Conservation (phyloP, 2,113 vertebrate species). For the Syngnathus floridae region DNA sequence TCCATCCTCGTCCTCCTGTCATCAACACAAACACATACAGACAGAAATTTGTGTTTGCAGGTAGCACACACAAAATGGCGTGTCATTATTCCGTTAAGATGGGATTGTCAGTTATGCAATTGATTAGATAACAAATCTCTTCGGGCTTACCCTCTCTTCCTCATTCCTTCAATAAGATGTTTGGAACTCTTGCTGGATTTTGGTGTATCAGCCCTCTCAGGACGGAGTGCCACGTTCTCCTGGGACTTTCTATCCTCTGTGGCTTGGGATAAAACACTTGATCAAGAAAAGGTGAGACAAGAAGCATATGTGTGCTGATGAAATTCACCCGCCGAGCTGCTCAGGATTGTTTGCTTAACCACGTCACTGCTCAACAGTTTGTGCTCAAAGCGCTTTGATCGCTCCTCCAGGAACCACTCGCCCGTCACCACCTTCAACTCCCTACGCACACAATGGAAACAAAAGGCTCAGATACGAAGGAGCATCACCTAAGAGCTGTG, state of each 20-base stretch:
- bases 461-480: neutral
- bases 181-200: constrained; percentile 60
- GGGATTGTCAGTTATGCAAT: too few species aligned
- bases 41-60: neutral
- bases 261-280: constrained; percentile 27
- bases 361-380: constrained; percentile 76
- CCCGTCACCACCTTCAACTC: constrained; percentile 87
- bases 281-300: neutral
- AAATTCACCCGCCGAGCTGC: constrained; percentile 72
- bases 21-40: constrained; percentile 12
- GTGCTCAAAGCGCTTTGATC: constrained; percentile 85
- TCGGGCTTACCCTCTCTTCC: constrained; percentile 77
- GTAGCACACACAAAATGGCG: neutral
- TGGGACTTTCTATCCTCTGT: constrained; percentile 32
- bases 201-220: constrained; percentile 54
- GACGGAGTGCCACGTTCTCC: constrained; percentile 25
- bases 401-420: constrained; percentile 96
- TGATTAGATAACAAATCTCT: neutral
- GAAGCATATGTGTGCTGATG: neutral
- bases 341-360: constrained; percentile 84
- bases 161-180: constrained; percentile 59
- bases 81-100: too few species aligned
- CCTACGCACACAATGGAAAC: constrained; percentile 51
- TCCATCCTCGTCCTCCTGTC: constrained; percentile 47
- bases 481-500: too few species aligned